These are phyloP conservation scores for Leptinotarsa undecemlineata DNA, from an alignment of 1,140 invertebrate species.

Conservation along the genomic window DNA sequence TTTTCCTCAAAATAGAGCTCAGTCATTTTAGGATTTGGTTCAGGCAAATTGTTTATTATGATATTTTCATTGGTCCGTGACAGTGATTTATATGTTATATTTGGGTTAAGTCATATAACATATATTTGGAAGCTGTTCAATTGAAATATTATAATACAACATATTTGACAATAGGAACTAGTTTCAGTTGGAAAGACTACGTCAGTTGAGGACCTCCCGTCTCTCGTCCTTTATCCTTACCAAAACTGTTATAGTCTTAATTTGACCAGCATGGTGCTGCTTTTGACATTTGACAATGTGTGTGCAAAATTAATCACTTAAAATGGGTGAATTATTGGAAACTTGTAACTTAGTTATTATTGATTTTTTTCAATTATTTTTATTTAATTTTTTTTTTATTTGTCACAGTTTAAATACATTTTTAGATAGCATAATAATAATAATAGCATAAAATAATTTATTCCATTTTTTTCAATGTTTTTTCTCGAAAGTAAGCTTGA, in stretches of 20 bases:
- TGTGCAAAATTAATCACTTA: constrained; percentile 49
- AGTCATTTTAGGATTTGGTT: constrained; percentile 8
- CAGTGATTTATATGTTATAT: neutral
- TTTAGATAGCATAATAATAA: too few species aligned
- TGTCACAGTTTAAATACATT: too few species aligned
- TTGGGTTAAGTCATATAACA: neutral
- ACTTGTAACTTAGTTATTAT: constrained; percentile 24
- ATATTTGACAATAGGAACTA: constrained; percentile 26
- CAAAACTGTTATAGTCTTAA: constrained; percentile 48
- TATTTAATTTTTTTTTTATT: too few species aligned
- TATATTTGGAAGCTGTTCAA: neutral
- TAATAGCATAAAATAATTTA: too few species aligned
- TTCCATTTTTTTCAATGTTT: too few species aligned
- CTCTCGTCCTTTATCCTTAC: constrained; percentile 48
- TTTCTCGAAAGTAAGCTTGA: too few species aligned
- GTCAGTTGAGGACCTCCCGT: constrained; percentile 50
- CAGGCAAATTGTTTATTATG: constrained; percentile 2
- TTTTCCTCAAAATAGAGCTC: constrained; percentile 53
- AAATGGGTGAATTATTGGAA: constrained; percentile 30
- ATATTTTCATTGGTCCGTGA: neutral
- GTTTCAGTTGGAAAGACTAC: constrained; percentile 43
- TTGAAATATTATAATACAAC: constrained; percentile 5
- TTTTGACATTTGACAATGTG: constrained; percentile 52
- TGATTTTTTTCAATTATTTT: neutral
- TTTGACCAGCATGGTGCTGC: constrained; percentile 53